These are phyloP conservation scores for Patiria miniata DNA, from an alignment of 35 echinoderm and acorn worm species.

Conservation along the genomic window DNA sequence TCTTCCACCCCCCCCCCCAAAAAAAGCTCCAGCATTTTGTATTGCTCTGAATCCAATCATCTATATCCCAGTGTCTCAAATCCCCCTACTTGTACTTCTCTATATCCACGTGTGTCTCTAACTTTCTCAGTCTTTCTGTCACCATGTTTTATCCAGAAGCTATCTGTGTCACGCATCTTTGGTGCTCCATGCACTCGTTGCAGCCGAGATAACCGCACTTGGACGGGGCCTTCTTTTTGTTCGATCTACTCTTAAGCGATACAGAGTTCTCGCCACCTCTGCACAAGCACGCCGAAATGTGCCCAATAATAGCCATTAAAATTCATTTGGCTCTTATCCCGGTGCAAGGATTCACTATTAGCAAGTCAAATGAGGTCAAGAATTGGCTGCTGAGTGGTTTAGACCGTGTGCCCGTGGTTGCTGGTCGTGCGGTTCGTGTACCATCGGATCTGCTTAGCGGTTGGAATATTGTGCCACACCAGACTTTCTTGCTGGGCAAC, in stretches of 20 bases:
- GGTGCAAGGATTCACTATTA: neutral
- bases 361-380: constrained; percentile 19
- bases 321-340: constrained; percentile 14
- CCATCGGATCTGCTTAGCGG: too few relatives aligned
- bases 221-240: neutral
- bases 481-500: too few relatives aligned
- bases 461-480: too few relatives aligned
- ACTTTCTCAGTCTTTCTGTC: too few relatives aligned
- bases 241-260: constrained; percentile 27
- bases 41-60: too few relatives aligned
- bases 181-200: neutral
- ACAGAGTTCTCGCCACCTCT: constrained; percentile 20
- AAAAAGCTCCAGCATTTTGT: too few relatives aligned
- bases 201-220: neutral
- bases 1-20: too few relatives aligned
- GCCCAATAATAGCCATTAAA: constrained; percentile 33
- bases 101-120: too few relatives aligned
- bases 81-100: too few relatives aligned
- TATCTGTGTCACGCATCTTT: neutral
- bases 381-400: constrained; percentile 13
- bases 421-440: too few relatives aligned
- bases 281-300: constrained; percentile 22
- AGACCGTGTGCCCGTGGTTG: neutral
- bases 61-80: too few relatives aligned
- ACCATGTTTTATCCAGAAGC: too few relatives aligned